These are phyloP conservation scores for Lepus americanus DNA, from an alignment of 2,113 vertebrate species.

Conservation along the genomic window DNA sequence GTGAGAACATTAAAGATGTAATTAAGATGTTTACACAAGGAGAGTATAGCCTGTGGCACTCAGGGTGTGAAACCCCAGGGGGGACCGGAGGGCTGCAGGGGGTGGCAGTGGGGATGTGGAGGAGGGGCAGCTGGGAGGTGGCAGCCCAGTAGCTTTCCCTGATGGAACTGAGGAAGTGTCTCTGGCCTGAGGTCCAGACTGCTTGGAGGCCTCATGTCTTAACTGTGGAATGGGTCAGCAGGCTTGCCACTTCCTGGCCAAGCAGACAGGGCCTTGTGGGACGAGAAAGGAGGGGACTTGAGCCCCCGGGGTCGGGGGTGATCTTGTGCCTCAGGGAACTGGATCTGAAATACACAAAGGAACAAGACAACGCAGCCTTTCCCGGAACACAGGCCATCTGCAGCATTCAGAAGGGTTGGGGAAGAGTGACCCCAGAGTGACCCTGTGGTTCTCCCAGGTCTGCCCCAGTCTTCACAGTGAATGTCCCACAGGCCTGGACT, in stretches of 20 bases:
- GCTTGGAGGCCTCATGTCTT: background rate
- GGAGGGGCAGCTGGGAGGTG: background rate
- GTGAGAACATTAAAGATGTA: constrained; percentile 81
- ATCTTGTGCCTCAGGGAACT: background rate
- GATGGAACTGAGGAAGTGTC: background rate
- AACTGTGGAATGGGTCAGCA: background rate
- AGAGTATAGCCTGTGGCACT: constrained; percentile 60
- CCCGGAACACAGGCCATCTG: background rate
- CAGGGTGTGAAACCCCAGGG: constrained; percentile 29
- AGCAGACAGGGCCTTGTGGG: background rate
- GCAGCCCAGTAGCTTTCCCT: background rate
- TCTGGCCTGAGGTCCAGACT: background rate
- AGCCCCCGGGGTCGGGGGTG: background rate
- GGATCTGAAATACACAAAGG: constrained; percentile 9
- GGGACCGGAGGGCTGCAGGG: background rate
- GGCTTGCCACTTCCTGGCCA: background rate
- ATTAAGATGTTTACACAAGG: constrained; percentile 75
- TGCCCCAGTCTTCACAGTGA: background rate
- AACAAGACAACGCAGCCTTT: background rate
- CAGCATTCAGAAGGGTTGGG: background rate
- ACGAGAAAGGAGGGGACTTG: background rate
- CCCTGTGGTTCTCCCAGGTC: background rate
- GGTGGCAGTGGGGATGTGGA: background rate
- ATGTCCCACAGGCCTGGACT: background rate
- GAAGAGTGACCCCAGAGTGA: background rate